Conservation (phyloP, 1,140 invertebrate species). For the Brachystomella parvula region DNA sequence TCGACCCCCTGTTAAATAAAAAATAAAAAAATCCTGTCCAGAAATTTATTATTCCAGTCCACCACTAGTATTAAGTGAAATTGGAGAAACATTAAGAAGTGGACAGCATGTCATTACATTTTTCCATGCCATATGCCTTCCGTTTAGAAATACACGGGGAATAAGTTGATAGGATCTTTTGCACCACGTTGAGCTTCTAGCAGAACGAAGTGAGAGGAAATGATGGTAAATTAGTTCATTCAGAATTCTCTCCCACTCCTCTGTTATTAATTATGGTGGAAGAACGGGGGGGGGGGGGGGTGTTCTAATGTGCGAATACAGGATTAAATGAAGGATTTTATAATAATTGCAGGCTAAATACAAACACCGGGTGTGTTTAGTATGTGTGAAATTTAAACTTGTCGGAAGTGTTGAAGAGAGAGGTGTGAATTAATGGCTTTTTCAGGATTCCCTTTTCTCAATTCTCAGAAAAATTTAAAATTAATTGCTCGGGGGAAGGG, state of each 20-base stretch:
- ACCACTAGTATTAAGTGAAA: background rate
- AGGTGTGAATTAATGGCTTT: slow-evolving; percentile 9
- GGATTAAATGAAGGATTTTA: background rate
- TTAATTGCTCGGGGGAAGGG: background rate
- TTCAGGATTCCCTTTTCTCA: background rate
- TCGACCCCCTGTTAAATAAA: background rate
- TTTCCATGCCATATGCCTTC: background rate
- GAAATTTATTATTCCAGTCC: background rate
- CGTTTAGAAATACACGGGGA: background rate
- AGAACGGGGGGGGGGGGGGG: too few species aligned
- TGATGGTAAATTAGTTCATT: too few species aligned
- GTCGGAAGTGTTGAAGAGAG: background rate
- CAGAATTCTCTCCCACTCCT: too few species aligned
- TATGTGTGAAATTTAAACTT: slow-evolving; percentile 7
- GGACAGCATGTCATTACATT: slow-evolving; percentile 5
- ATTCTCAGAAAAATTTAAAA: background rate
- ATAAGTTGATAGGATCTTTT: background rate
- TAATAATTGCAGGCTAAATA: background rate
- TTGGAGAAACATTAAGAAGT: background rate
- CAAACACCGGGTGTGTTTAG: background rate
- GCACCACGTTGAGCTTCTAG: background rate
- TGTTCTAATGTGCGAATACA: background rate
- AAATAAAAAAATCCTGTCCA: background rate
- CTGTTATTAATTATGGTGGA: too few species aligned
- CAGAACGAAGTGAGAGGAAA: too few species aligned